A percentile compares a stretch with the other conserved stretches of the same genome.
These are phyloP conservation scores for Galeopsomyia nigrocyanea DNA, from an alignment of 2,888 invertebrate genomes.

Conservation along the genomic window DNA sequence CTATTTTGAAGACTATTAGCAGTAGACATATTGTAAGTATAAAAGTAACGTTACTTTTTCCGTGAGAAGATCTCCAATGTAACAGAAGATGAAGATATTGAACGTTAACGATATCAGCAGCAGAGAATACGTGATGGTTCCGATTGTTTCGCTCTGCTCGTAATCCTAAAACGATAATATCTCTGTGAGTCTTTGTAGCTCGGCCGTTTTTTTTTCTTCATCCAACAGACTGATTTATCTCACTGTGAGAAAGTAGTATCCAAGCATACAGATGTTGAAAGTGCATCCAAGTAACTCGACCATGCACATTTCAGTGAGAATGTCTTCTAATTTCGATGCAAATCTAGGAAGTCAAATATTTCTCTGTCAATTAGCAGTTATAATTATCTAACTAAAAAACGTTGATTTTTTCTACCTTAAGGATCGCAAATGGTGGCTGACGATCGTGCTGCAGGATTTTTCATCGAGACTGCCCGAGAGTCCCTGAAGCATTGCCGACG, in stretches of 20 bases:
- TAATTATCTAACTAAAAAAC: constrained; percentile 9
- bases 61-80: constrained; percentile 45
- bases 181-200: not conserved
- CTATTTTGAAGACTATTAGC: not conserved
- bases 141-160: constrained; percentile 15
- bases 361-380: not conserved
- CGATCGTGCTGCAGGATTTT: constrained; percentile 34
- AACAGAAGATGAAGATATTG: constrained; percentile 47
- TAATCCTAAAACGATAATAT: constrained; percentile 1
- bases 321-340: constrained; percentile 37
- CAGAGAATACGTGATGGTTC: constrained; percentile 10
- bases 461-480: constrained; percentile 39
- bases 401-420: constrained; percentile 49
- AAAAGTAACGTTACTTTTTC: constrained; percentile 26
- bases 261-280: constrained; percentile 51
- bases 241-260: constrained; percentile 49
- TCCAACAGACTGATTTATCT: not conserved
- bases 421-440: constrained; percentile 50
- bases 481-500: constrained; percentile 40
- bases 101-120: constrained; percentile 33
- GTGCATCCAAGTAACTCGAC: constrained; percentile 47
- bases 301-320: constrained; percentile 40
- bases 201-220: not conserved
- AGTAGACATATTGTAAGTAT: not conserved
- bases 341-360: constrained; percentile 25